Evolutionary conservation across 2,113 vertebrate genomes (phyloP).

Genomic region (Tragelaphus imberbis): DNA sequence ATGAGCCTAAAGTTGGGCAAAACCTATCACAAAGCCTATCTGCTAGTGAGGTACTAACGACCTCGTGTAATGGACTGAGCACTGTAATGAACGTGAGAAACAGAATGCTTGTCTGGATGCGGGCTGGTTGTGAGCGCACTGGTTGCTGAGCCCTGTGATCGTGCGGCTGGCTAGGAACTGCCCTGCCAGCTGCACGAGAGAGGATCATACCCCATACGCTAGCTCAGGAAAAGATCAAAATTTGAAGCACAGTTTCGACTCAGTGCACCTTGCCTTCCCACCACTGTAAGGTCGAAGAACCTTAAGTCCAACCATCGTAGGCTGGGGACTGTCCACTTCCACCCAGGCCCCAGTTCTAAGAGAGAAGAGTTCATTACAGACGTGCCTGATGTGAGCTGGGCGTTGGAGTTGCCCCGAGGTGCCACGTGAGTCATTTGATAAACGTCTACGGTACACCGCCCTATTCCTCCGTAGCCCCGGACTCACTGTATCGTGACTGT

Average conservation of each 20-base stretch:
- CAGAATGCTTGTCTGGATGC: background rate
- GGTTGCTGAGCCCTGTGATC: background rate
- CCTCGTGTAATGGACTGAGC: background rate
- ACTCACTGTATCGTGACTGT: fast-evolving
- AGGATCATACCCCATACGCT: background rate
- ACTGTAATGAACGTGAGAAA: too few species aligned
- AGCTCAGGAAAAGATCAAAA: background rate
- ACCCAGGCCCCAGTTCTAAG: background rate
- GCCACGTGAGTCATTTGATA: background rate
- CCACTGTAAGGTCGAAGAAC: background rate
- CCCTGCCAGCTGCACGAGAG: background rate
- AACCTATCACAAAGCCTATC: background rate
- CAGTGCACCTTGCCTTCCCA: background rate
- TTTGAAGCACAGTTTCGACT: background rate
- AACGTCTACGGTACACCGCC: background rate
- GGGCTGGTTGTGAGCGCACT: background rate
- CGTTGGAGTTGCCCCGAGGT: background rate
- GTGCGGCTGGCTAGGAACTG: background rate
- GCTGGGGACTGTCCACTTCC: background rate
- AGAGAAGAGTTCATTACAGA: background rate
- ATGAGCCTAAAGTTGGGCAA: background rate
- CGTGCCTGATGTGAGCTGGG: background rate
- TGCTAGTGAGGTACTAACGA: background rate
- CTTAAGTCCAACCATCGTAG: background rate
- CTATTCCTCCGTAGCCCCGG: background rate